phyloP scores from a whole-genome alignment of 1,140 invertebrate genomes.

The Diabrotica undecimpunctata region DNA sequence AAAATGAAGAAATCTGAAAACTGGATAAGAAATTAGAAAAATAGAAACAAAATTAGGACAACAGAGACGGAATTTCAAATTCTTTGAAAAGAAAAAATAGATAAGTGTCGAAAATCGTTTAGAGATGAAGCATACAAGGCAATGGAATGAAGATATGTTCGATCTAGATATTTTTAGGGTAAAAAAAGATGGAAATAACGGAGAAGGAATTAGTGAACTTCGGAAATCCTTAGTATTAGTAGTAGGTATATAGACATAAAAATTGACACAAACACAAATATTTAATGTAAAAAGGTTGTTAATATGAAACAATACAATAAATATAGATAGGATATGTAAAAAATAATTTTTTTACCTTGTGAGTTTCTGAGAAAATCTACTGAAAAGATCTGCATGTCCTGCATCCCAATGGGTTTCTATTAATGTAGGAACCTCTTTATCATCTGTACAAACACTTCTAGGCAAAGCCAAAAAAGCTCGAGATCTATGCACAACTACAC shows the following conservation, averaged over 20 bases:
- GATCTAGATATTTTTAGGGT: too few species aligned
- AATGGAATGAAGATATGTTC: too few species aligned
- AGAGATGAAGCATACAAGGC: too few species aligned
- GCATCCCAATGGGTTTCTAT: slow-evolving; percentile 37
- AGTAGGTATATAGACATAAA: too few species aligned
- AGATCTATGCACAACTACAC: slow-evolving; percentile 34
- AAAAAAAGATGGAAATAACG: too few species aligned
- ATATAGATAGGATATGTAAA: background rate
- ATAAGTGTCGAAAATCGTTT: background rate
- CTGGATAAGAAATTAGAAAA: background rate
- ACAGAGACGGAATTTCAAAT: too few species aligned
- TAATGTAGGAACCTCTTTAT: slow-evolving; percentile 34
- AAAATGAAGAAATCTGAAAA: too few species aligned
- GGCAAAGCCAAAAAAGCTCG: slow-evolving; percentile 38
- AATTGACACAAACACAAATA: too few species aligned
- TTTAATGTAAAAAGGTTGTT: too few species aligned
- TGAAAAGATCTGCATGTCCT: slow-evolving; percentile 6
- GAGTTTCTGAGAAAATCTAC: slow-evolving; percentile 14
- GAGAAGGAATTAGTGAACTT: too few species aligned
- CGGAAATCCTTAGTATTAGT: too few species aligned
- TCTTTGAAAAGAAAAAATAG: background rate
- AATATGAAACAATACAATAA: too few species aligned
- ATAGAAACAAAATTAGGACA: slow-evolving; percentile 4
- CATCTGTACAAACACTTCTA: slow-evolving; percentile 32
- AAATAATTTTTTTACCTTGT: slow-evolving; percentile 7